Evolutionary conservation across 2,888 invertebrate species (phyloP).

Genomic region (Aspidiotus rigidus): DNA sequence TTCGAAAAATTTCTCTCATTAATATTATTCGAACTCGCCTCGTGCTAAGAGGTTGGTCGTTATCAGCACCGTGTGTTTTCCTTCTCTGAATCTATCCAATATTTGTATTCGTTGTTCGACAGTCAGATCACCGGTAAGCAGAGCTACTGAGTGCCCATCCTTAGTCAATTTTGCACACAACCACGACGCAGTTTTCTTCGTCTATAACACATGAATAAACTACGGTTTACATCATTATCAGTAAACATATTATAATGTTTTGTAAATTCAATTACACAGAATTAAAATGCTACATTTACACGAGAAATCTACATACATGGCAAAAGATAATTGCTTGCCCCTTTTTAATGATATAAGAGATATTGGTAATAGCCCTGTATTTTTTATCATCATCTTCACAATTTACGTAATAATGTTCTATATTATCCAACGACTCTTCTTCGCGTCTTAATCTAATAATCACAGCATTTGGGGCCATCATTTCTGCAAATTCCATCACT

Average conservation of each 20-base stretch:
- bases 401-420: slow-evolving; percentile 90
- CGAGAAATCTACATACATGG: slow-evolving; percentile 53
- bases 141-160: slow-evolving; percentile 90
- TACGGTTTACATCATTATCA: too few species aligned
- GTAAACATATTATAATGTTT: too few species aligned
- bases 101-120: slow-evolving; percentile 89
- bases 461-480: slow-evolving; percentile 83
- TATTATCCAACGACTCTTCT: slow-evolving; percentile 92
- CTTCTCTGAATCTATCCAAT: slow-evolving; percentile 81
- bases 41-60: slow-evolving; percentile 80
- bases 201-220: slow-evolving; percentile 47
- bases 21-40: slow-evolving; percentile 44
- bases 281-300: background rate
- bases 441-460: slow-evolving; percentile 77
- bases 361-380: slow-evolving; percentile 85
- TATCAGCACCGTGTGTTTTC: slow-evolving; percentile 88
- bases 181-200: slow-evolving; percentile 79
- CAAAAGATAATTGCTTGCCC: slow-evolving; percentile 99
- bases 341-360: slow-evolving; percentile 90
- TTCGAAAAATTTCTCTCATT: too few species aligned
- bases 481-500: slow-evolving; percentile 94
- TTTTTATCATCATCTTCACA: slow-evolving; percentile 80
- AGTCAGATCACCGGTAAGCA: slow-evolving; percentile 83
- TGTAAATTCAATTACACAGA: too few species aligned
- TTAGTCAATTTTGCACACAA: slow-evolving; percentile 77